Conservation (phyloP, 2,113 vertebrate species). For the Acrocephalus kingi region DNA sequence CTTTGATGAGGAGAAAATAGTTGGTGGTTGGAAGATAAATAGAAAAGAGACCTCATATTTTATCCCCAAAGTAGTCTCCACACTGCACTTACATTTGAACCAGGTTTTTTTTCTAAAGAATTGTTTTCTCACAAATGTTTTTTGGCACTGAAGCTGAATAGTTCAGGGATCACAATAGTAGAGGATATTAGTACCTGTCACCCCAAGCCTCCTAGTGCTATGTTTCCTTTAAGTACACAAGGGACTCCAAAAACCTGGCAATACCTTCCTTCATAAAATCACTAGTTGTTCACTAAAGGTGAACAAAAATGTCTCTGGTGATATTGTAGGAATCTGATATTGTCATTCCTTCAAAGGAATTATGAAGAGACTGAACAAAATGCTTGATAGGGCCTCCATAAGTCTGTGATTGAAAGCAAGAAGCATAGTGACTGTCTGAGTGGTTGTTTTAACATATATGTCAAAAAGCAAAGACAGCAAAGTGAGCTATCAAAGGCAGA, state of each 20-base stretch:
- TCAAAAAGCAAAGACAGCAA: background rate
- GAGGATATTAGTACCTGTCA: background rate
- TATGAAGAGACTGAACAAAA: background rate
- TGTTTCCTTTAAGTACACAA: background rate
- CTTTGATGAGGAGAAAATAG: background rate
- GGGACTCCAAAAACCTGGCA: background rate
- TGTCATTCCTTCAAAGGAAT: background rate
- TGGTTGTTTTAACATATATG: background rate
- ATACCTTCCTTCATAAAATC: background rate
- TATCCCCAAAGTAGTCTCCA: background rate
- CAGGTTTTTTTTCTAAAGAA: background rate
- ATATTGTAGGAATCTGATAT: background rate
- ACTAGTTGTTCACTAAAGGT: background rate
- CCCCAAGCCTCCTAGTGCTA: accelerated
- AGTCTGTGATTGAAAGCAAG: background rate
- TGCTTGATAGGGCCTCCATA: accelerated
- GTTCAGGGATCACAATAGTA: background rate
- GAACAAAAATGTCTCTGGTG: background rate
- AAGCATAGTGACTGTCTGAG: background rate
- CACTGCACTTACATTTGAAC: background rate
- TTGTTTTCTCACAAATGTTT: background rate
- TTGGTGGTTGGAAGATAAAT: background rate
- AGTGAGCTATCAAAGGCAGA: background rate
- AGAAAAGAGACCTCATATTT: background rate
- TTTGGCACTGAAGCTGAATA: background rate